Base-by-base conservation (phyloP, 2,113 vertebrate genomes). In the Nycticryphes semicollaris region DNA sequence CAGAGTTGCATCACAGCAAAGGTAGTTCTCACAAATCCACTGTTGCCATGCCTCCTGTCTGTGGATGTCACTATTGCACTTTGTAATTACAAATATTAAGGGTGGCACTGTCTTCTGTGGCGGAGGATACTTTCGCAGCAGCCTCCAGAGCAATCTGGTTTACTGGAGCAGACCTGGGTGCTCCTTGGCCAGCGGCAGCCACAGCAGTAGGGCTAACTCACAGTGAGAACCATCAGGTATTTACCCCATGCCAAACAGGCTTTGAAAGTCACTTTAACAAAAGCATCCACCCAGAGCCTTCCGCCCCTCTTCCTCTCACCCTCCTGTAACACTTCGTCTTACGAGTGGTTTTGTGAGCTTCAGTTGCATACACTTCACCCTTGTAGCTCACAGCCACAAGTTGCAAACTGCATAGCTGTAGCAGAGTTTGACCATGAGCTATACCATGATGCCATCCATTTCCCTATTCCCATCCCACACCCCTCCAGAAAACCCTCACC, bases 161-260 rank as follows among this genome's bases (percentile, higher is more conserved):
- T 33, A 2, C 21, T 5, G 7, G 6, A 81, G 80, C 51, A 39
- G 74, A 19, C 12, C 43, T 7, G 54, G 54, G 37, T 28, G 2
- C 37, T 4, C 33, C 33, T 20, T 12, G 18, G 20, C 5, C 14
- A 35, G 25, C 3, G 0, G 21, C 28, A 21, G 33, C 47, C 12
- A 10, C 10, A 22, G 56, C 4, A 57, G 56, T 62, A 15, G 24
- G 1, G 18, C 28, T 28, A 18, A 17, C 35, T 43, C 16, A 0
- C 0, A 5, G 39, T 1, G 12, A 67, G 43, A n/a, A 19, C 18
- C 18, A 17, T 12, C 5, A 4, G 7, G 39, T 19, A 39, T 19
- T 54, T 0, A 0, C 30, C 24, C 16, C 30, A 27, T 1, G 0
- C 14, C 63, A 50, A 74, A 54, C 0, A 19, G 35, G 30, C 22